A percentile compares a stretch with the other conserved stretches of the same genome.
phyloP scores from a whole-genome alignment of 2,888 invertebrate species.

The Platycnemis pennipes region DNA sequence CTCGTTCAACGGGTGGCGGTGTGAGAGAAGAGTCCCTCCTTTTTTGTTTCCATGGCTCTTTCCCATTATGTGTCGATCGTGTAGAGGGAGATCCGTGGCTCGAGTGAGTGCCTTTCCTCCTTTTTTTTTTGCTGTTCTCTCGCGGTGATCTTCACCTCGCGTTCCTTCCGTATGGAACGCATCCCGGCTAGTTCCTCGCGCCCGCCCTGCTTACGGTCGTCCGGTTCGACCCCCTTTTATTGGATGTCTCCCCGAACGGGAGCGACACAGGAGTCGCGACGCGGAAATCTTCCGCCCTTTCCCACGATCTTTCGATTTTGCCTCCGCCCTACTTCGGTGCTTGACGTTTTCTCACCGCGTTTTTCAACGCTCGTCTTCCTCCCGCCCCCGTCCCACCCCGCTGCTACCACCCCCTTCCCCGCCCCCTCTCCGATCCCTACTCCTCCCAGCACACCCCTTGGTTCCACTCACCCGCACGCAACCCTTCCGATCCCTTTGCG shows the following conservation, averaged over 20 bases:
- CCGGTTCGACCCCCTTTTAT: constrained; percentile 8
- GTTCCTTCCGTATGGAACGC: not conserved
- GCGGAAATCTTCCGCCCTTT: constrained; percentile 29
- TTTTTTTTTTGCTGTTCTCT: not conserved
- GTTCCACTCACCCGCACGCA: not conserved
- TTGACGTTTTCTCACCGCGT: not conserved
- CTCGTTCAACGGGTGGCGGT: not conserved
- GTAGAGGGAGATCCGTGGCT: not conserved
- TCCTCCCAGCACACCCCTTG: not conserved
- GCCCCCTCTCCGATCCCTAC: not conserved
- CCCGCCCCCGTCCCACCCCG: not conserved
- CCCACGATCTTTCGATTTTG: constrained; percentile 51
- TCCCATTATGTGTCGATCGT: not conserved
- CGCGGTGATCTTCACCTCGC: not conserved
- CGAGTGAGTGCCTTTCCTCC: not conserved
- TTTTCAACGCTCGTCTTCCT: not conserved
- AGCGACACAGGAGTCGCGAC: constrained; percentile 1
- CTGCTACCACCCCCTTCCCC: not conserved
- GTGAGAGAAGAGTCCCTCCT: not conserved
- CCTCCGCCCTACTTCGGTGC: not conserved
- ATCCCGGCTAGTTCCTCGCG: not conserved
- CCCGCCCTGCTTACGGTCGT: not conserved
- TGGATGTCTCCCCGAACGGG: not conserved
- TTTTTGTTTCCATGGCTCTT: not conserved
- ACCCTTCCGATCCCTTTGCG: not conserved